Base-by-base conservation (phyloP, 2,888 invertebrate species). In the Dryococelus australis region DNA sequence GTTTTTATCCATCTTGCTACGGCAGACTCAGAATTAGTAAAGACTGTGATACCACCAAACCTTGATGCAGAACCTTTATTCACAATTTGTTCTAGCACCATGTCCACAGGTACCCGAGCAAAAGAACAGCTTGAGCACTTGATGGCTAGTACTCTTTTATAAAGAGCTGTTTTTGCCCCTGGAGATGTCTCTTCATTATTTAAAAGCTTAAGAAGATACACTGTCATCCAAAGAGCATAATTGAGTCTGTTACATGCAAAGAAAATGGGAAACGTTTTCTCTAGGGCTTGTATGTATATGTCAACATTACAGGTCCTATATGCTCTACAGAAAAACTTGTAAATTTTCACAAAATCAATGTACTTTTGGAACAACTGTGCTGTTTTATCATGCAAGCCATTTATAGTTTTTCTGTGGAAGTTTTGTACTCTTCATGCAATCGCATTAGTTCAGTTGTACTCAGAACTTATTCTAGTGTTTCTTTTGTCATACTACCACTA, bases 361-460 rank as follows among this genome's bases (percentile, higher is more conserved):
- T 80, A 80, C 12, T 80, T 3, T 80, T 80, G 80, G 80, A 80
- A 80, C 12, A n/a, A 80, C 0, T 16, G 80, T 20, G 80, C 12
- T 80, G 80, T 24, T 80, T 80, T 80, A 80, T 26, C 80, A 5
- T 80, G 80, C 12, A 12, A 80, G 80, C 80, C 28, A 27, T 80
- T 80, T 24, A 13, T 80, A 26, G 80, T 80, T 80, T 80, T 27
- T 80, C 26, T 9, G 80, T 13, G 26, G n/a, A 80, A 80, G 26
- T 28, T n/a, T 80, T 80, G 26, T 80, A 80, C n/a, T 80, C 80
- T 80, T 80, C 80, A 80, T 80, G 80, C 80, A 80, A n/a, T 80
- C n/a, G 24, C 24, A 80, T 80, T 80, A 80, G n/a, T 80, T 80
- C 80, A n/a, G 24, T 80, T n/a, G n/a, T 28, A 80, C 80, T 12